Conservation (phyloP, 2,113 vertebrate species). For the Antidorcas marsupialis region DNA sequence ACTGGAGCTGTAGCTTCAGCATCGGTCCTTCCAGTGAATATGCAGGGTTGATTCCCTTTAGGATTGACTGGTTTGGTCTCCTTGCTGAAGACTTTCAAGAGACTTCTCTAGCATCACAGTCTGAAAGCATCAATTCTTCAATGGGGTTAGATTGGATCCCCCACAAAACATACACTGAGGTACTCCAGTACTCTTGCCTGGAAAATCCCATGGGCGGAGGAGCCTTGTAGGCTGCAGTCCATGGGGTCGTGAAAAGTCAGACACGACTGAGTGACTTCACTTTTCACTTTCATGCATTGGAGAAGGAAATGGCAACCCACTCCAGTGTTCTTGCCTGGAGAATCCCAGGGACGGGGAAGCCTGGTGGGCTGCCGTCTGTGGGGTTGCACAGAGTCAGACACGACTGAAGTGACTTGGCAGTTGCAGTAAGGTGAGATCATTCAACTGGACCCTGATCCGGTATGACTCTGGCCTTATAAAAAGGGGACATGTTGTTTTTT, state of each 20-base stretch:
- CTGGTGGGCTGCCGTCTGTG: no score
- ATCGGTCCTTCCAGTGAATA: background rate
- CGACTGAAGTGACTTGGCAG: no score
- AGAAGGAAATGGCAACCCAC: no score
- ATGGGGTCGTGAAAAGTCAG: no score
- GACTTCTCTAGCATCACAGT: background rate
- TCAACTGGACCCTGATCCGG: background rate
- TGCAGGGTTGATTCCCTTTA: background rate
- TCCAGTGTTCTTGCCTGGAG: no score
- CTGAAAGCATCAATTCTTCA: background rate
- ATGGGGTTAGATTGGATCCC: background rate
- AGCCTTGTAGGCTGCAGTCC: no score
- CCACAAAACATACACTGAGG: background rate
- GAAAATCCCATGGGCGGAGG: no score
- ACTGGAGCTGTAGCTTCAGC: background rate
- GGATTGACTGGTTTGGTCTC: background rate
- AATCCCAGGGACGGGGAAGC: no score
- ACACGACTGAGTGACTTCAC: no score
- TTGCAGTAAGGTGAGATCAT: background rate
- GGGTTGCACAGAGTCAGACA: no score
- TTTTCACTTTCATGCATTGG: no score
- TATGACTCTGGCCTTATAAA: background rate
- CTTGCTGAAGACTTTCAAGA: background rate
- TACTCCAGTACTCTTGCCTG: background rate
- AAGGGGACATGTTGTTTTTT: background rate